Conservation (phyloP, 2,797 vertebrate genomes). For the Hydrocynus forskahlii region DNA sequence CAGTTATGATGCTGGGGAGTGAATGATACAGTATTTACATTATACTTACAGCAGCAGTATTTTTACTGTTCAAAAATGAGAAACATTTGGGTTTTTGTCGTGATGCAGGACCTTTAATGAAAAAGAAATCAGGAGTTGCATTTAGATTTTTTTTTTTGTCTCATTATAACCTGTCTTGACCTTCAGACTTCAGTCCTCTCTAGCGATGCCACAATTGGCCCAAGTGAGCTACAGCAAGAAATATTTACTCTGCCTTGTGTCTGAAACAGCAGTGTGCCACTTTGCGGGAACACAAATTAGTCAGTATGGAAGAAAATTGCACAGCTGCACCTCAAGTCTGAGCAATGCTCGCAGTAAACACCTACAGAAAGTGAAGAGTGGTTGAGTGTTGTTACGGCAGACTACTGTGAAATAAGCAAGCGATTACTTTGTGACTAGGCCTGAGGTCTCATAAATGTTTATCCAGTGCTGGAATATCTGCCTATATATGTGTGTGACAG, state of each 20-base stretch:
- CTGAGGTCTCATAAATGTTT: slow-evolving; percentile 31
- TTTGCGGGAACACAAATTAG: slow-evolving; percentile 38
- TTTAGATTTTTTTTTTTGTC: not conserved
- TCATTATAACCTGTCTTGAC: not conserved
- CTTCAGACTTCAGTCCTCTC: not conserved
- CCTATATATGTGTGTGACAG: not conserved
- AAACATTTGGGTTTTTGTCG: not conserved
- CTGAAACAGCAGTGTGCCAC: slow-evolving; percentile 12
- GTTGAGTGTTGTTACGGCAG: slow-evolving; percentile 25
- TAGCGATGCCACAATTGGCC: not conserved
- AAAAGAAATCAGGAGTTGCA: not conserved
- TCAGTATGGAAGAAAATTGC: slow-evolving; percentile 22
- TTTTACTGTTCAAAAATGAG: not conserved
- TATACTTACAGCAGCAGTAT: not conserved
- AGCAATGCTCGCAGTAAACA: slow-evolving; percentile 59
- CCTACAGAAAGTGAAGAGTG: slow-evolving; percentile 8
- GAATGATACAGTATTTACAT: not conserved
- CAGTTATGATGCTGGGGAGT: not conserved
- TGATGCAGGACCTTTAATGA: not conserved
- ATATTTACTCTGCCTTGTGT: slow-evolving; percentile 15
- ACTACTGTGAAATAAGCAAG: slow-evolving; percentile 13
- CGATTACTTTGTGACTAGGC: slow-evolving; percentile 21
- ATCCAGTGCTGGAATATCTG: slow-evolving; percentile 22
- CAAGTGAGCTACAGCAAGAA: slow-evolving; percentile 12
- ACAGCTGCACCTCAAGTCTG: slow-evolving; percentile 36